phyloP scores from a whole-genome alignment of 2,113 vertebrate species.

The Lampris megalopsis region DNA sequence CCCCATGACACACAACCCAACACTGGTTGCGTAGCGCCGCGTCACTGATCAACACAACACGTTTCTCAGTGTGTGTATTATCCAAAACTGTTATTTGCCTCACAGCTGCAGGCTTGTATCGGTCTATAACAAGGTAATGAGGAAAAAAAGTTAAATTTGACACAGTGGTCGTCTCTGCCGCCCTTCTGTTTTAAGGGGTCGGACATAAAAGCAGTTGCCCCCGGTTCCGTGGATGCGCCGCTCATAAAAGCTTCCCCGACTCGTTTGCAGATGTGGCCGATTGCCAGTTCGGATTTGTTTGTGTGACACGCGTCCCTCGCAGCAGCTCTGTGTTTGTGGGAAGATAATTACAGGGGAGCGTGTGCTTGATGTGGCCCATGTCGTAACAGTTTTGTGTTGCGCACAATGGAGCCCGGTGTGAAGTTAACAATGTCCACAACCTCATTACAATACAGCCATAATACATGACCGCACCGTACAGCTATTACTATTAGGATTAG shows the following conservation, averaged over 20 bases:
- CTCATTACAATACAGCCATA: no score
- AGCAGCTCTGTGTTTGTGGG: neutral
- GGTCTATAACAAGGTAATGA: neutral
- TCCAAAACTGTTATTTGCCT: neutral
- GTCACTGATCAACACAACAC: neutral
- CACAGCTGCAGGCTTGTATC: constrained; percentile 5
- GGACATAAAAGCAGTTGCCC: neutral
- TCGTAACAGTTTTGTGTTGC: neutral
- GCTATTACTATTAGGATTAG: no score
- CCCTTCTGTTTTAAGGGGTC: neutral
- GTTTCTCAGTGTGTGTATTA: neutral
- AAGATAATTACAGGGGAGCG: neutral
- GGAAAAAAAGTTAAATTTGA: neutral
- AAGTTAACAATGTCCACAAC: no score
- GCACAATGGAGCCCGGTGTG: no score
- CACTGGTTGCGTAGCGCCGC: neutral
- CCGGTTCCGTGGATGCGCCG: neutral
- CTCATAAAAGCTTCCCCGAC: neutral
- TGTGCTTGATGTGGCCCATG: neutral
- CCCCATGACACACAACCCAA: neutral
- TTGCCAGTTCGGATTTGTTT: constrained; percentile 4
- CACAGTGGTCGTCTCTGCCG: no score
- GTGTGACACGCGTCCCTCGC: neutral
- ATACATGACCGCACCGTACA: no score
- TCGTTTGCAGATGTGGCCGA: neutral